phyloP scores from a whole-genome alignment of 2,113 vertebrate species.

The Menura novaehollandiae region DNA sequence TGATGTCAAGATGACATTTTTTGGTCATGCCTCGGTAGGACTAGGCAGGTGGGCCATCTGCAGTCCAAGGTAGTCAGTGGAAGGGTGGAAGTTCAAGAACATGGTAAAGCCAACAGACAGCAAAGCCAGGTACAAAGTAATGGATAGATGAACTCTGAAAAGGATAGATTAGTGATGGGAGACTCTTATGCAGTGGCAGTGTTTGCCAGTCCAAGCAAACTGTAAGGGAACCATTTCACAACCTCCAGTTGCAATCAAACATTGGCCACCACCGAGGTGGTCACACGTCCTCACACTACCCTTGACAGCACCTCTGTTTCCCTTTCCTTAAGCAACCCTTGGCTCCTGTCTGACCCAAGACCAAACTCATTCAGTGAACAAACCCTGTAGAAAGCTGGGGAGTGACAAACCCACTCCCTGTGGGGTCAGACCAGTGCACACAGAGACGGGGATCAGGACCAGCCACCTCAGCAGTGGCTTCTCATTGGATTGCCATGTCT shows the following conservation, averaged over 20 bases:
- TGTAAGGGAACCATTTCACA: background rate
- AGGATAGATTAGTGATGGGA: background rate
- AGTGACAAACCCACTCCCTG: fast-evolving
- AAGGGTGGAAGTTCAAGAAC: background rate
- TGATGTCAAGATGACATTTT: background rate
- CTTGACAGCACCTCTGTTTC: background rate
- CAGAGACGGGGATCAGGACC: background rate
- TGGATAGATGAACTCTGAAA: background rate
- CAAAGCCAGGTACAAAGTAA: background rate
- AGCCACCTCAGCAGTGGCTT: background rate
- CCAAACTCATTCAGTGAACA: background rate
- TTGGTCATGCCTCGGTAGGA: background rate
- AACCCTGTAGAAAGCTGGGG: background rate
- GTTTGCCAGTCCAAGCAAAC: background rate
- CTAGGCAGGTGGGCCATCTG: background rate
- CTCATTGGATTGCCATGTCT: background rate
- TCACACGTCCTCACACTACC: fast-evolving
- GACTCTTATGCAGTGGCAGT: background rate
- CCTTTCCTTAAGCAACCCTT: background rate
- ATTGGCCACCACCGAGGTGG: fast-evolving
- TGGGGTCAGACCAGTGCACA: background rate
- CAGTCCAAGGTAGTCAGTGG: background rate
- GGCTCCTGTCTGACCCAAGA: background rate
- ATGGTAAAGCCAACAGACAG: background rate
- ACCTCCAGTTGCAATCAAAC: background rate